Evolutionary conservation across 2,113 vertebrate species (phyloP).

Genomic region (Tichodroma muraria): DNA sequence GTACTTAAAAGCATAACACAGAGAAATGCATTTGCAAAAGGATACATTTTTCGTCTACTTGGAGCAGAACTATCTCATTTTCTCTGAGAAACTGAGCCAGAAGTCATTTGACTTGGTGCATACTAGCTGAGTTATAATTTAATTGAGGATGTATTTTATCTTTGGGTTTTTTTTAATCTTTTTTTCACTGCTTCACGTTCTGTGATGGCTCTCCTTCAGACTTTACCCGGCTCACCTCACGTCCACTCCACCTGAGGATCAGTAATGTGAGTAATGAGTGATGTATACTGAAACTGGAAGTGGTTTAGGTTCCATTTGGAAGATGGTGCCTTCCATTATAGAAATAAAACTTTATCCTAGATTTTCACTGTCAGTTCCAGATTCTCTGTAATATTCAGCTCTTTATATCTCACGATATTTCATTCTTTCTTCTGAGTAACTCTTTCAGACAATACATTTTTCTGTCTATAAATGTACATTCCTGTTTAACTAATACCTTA

Average conservation of each 20-base stretch:
- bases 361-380: neutral
- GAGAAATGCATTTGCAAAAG: neutral
- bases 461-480: neutral
- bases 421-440: neutral
- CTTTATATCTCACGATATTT: neutral
- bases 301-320: neutral
- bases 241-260: neutral
- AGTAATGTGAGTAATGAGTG: neutral
- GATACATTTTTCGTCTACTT: neutral
- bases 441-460: neutral
- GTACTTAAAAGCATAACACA: conserved; percentile 4
- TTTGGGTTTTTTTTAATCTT: neutral
- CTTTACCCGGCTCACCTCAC: neutral
- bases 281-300: neutral
- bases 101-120: neutral
- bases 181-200: neutral
- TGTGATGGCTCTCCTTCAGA: neutral
- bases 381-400: neutral
- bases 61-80: neutral
- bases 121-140: neutral
- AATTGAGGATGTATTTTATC: neutral
- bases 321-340: neutral
- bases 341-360: neutral
- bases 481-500: neutral
- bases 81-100: neutral